Conservation (phyloP, 2,797 vertebrate species). For the Caiman crocodilus region DNA sequence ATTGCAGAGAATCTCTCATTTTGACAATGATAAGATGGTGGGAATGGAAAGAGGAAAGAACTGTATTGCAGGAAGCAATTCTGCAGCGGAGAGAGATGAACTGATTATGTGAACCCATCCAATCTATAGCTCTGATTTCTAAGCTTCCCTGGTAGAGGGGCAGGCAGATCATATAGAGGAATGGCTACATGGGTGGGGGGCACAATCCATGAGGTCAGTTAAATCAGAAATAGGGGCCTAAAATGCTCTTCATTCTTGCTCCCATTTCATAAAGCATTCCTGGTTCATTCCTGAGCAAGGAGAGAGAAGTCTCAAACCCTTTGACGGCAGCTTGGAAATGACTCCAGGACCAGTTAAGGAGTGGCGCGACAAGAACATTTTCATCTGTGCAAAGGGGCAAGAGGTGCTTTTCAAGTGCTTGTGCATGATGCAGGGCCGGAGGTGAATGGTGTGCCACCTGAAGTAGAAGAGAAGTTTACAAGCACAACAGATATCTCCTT, state of each 20-base stretch:
- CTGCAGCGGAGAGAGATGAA: not conserved
- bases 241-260: not conserved
- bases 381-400: too few species aligned
- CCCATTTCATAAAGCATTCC: not conserved
- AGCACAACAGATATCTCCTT: not conserved
- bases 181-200: not conserved
- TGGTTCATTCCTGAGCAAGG: not conserved
- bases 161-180: not conserved
- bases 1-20: not conserved
- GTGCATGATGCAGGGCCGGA: too few species aligned
- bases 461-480: not conserved
- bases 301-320: not conserved
- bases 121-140: not conserved
- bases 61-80: not conserved
- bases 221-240: not conserved
- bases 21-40: not conserved
- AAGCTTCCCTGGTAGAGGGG: not conserved
- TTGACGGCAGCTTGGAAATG: not conserved
- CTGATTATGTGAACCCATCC: not conserved
- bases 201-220: too few species aligned
- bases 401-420: too few species aligned
- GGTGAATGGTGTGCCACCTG: not conserved
- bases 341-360: not conserved
- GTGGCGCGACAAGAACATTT: too few species aligned
- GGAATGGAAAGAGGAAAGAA: not conserved